Conservation (phyloP, 2,888 invertebrate genomes). For the Heliconius erato region DNA sequence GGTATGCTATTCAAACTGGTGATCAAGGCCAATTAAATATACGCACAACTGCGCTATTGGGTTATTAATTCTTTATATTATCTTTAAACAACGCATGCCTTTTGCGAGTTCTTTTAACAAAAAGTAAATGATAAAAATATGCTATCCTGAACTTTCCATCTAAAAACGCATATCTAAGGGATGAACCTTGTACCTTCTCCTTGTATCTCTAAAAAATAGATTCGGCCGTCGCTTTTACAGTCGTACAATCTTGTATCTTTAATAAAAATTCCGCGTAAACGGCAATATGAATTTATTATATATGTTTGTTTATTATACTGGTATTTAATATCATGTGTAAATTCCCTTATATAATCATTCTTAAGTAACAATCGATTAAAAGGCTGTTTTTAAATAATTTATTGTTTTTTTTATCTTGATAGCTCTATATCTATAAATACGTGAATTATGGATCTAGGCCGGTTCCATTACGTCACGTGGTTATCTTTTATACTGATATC, state of each 20-base stretch:
- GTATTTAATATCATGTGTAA: background rate
- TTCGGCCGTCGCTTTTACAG: no score
- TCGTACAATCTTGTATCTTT: background rate
- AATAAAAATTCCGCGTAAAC: background rate
- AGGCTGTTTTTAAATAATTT: background rate
- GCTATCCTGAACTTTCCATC: no score
- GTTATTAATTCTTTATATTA: background rate
- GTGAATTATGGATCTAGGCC: slow-evolving; percentile 18
- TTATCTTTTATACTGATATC: background rate
- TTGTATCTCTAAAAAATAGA: no score
- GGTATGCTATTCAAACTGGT: slow-evolving; percentile 4
- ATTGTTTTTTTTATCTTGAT: slow-evolving; percentile 4
- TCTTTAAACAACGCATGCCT: background rate
- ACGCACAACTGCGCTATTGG: background rate
- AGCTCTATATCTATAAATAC: background rate
- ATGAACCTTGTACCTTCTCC: no score
- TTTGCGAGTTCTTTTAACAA: background rate
- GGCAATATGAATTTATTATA: background rate
- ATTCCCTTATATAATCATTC: background rate
- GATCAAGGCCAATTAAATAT: slow-evolving; percentile 5
- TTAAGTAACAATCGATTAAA: background rate
- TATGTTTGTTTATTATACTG: background rate
- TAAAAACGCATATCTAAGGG: no score
- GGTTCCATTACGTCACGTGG: slow-evolving; percentile 22
- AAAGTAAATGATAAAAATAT: no score